Evolutionary conservation across 2,888 invertebrate genomes (phyloP).

Genomic region (Anoncus sp.): DNA sequence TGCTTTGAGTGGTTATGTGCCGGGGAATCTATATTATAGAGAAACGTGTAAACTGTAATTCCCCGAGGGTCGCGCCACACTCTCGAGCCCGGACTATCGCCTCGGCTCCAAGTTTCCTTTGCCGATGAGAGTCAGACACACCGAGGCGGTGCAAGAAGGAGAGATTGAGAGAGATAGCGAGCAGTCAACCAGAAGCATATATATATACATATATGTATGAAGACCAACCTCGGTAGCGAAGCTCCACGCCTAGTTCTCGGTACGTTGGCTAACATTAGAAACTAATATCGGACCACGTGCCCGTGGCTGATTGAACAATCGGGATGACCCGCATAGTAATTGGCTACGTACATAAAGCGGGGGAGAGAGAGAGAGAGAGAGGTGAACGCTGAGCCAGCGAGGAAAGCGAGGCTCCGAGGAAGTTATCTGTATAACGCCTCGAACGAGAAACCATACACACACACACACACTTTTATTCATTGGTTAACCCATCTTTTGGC

Average conservation of each 20-base stretch:
- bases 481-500: conserved; percentile 19
- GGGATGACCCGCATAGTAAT: conserved; percentile 64
- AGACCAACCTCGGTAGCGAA: background rate
- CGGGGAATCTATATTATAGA: conserved; percentile 5
- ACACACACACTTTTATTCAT: background rate
- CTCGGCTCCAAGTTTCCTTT: conserved; percentile 46
- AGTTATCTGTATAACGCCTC: conserved; percentile 34
- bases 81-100: conserved; percentile 43
- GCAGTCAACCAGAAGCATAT: conserved; percentile 23
- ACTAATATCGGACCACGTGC: conserved; percentile 60
- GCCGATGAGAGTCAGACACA: conserved; percentile 19
- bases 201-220: background rate
- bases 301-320: conserved; percentile 63
- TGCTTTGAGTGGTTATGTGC: background rate
- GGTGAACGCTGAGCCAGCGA: conserved; percentile 18
- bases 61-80: conserved; percentile 23
- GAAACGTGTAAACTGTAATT: conserved; percentile 29
- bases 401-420: conserved; percentile 26
- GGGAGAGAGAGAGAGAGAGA: conserved; percentile 6
- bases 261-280: conserved; percentile 63
- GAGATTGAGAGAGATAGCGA: conserved; percentile 14
- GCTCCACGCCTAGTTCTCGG: conserved; percentile 56
- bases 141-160: background rate
- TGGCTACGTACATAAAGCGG: conserved; percentile 54
- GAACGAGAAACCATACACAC: conserved; percentile 22